A percentile compares a stretch with the other conserved stretches of the same genome.
phyloP scores from a whole-genome alignment of 2,113 vertebrate species.

The Tichodroma muraria region DNA sequence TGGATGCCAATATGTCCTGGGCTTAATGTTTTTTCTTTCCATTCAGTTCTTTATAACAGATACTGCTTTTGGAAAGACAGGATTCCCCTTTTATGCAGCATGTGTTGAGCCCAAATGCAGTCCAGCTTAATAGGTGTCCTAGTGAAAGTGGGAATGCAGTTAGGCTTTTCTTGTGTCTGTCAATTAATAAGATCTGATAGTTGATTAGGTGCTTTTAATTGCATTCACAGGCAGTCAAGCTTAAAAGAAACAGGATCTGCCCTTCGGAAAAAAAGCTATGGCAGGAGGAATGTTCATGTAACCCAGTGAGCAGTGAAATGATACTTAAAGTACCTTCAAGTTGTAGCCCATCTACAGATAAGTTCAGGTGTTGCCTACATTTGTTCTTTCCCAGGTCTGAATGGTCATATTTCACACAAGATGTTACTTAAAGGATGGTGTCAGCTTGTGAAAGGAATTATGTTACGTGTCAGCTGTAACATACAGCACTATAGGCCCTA shows the following conservation, averaged over 20 bases:
- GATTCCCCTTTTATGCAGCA: neutral
- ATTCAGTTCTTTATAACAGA: neutral
- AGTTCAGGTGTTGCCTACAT: neutral
- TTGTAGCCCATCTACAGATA: neutral
- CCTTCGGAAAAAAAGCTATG: neutral
- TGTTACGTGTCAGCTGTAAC: neutral
- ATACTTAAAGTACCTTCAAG: neutral
- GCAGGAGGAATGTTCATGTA: neutral
- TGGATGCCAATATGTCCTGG: neutral
- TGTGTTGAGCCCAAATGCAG: neutral
- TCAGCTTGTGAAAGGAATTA: neutral
- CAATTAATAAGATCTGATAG: neutral
- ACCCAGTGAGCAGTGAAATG: neutral
- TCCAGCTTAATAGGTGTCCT: neutral
- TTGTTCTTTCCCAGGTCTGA: neutral
- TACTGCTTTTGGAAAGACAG: neutral
- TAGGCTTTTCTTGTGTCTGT: neutral
- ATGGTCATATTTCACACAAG: neutral
- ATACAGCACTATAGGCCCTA: neutral
- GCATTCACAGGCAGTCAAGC: neutral
- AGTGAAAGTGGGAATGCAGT: neutral
- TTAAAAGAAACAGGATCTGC: neutral
- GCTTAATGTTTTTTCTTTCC: neutral
- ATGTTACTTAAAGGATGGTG: neutral
- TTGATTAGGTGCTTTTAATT: neutral